phyloP scores from a whole-genome alignment of 2,113 vertebrate genomes.

The Zapornia atra region DNA sequence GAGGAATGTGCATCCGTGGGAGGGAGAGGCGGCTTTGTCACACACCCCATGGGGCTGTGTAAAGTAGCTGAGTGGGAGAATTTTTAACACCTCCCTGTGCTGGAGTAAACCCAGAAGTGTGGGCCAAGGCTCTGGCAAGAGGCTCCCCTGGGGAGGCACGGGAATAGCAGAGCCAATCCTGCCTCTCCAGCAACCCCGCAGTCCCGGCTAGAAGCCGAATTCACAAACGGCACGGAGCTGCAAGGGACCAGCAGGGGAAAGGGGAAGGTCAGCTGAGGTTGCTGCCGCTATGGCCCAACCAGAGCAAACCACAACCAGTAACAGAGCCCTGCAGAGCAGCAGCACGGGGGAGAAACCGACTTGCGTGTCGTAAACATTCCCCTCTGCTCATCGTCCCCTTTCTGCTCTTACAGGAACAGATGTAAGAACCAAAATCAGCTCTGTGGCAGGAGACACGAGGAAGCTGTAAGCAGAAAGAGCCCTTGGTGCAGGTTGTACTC shows the following conservation, averaged over 20 bases:
- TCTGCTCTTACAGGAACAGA: not conserved
- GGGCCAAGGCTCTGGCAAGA: not conserved
- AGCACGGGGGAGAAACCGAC: not conserved
- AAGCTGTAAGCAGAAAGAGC: not conserved
- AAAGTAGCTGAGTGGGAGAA: conserved; percentile 38
- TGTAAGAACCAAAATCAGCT: not conserved
- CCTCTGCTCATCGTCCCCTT: not conserved
- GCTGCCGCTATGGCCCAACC: not conserved
- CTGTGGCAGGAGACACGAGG: not conserved
- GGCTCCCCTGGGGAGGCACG: not conserved
- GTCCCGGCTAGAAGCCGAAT: not conserved
- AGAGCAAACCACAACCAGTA: not conserved
- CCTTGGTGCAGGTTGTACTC: not conserved
- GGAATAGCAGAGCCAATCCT: conserved; percentile 33
- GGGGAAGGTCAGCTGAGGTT: conserved; percentile 7
- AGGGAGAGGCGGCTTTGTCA: not conserved
- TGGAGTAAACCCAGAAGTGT: not conserved
- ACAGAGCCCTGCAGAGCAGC: not conserved
- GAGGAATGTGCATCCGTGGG: not conserved
- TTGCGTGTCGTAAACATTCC: accelerated
- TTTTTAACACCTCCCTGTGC: conserved; percentile 6
- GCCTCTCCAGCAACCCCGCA: not conserved
- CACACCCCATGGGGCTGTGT: not conserved
- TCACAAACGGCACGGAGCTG: not conserved
- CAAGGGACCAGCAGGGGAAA: not conserved